Evolutionary conservation across 2,888 invertebrate genomes (phyloP).

Genomic region (Dorcus parallelipipedus): DNA sequence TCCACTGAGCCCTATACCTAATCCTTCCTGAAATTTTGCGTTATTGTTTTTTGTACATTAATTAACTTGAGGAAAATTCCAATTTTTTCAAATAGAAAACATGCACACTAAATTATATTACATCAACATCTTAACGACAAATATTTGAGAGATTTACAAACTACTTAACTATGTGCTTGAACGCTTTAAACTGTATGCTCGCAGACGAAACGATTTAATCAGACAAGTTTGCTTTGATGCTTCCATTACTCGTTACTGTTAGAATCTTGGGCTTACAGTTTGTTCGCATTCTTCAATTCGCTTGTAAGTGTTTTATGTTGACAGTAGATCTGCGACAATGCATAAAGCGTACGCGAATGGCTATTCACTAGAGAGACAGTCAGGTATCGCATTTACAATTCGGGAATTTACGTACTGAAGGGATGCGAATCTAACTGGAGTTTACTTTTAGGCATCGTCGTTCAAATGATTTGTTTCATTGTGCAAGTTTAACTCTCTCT

Average conservation of each 20-base stretch:
- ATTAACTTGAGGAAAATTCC: too few relatives aligned
- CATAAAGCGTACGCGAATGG: slow-evolving; percentile 12
- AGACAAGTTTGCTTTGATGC: too few relatives aligned
- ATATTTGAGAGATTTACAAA: too few relatives aligned
- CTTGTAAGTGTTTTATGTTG: neutral
- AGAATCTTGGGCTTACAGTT: neutral
- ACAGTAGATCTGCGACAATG: slow-evolving; percentile 6
- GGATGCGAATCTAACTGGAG: slow-evolving; percentile 30
- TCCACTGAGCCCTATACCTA: too few relatives aligned
- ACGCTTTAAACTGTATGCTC: too few relatives aligned
- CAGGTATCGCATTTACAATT: slow-evolving; percentile 33
- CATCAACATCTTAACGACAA: too few relatives aligned
- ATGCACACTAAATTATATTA: too few relatives aligned
- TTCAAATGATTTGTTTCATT: slow-evolving; percentile 34
- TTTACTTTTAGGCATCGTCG: slow-evolving; percentile 31
- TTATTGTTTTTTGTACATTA: too few relatives aligned
- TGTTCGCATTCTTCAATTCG: neutral
- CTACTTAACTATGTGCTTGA: too few relatives aligned
- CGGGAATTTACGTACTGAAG: slow-evolving; percentile 30
- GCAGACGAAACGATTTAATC: too few relatives aligned
- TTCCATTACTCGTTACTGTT: neutral
- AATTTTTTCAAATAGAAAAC: too few relatives aligned
- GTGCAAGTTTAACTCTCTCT: slow-evolving; percentile 33
- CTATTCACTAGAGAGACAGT: slow-evolving; percentile 27
- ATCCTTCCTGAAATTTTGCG: too few relatives aligned